Percentiles rank a stretch among this genome's conserved stretches.
These are phyloP conservation scores for Aradophagus sp. DNA, from an alignment of 1,140 invertebrate species.

Conservation along the genomic window DNA sequence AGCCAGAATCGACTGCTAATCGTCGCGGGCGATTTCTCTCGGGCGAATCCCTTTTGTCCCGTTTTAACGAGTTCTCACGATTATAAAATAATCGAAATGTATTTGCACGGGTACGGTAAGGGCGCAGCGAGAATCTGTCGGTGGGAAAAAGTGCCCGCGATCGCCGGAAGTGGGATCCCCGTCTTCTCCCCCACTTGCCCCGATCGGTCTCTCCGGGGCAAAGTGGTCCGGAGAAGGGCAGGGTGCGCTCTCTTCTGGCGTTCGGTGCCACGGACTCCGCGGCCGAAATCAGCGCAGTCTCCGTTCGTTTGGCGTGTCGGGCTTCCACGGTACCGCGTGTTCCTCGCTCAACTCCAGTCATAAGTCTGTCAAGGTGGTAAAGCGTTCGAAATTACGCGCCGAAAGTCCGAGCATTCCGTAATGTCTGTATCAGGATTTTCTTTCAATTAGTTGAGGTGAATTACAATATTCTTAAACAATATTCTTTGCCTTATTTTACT, in stretches of 20 bases:
- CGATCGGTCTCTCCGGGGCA: conserved; percentile 7
- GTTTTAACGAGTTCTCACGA: too few relatives aligned
- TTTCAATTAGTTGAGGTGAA: conserved; percentile 18
- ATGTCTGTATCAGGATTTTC: conserved; percentile 11
- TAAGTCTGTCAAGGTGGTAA: conserved; percentile 59
- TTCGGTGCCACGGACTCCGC: conserved; percentile 24
- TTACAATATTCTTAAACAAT: too few relatives aligned
- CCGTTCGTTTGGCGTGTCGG: conserved; percentile 66
- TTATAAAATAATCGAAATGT: too few relatives aligned
- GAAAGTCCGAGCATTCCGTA: background rate
- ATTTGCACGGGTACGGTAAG: too few relatives aligned
- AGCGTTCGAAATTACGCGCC: conserved; percentile 16
- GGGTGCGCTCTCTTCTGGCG: conserved; percentile 17
- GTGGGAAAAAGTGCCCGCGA: too few relatives aligned
- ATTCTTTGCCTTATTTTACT: too few relatives aligned
- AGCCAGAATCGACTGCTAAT: too few relatives aligned
- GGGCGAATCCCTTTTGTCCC: too few relatives aligned
- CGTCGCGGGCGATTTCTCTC: too few relatives aligned
- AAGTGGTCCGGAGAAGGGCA: conserved; percentile 36
- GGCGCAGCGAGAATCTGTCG: too few relatives aligned
- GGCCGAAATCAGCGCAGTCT: conserved; percentile 66
- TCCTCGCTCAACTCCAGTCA: conserved; percentile 66
- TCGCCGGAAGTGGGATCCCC: too few relatives aligned
- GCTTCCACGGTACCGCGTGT: conserved; percentile 66
- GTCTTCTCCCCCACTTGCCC: too few relatives aligned